A percentile compares a stretch with the other conserved stretches of the same genome.
Evolutionary conservation across 2,888 invertebrate genomes (phyloP).

Genomic region (Chesias legatella): DNA sequence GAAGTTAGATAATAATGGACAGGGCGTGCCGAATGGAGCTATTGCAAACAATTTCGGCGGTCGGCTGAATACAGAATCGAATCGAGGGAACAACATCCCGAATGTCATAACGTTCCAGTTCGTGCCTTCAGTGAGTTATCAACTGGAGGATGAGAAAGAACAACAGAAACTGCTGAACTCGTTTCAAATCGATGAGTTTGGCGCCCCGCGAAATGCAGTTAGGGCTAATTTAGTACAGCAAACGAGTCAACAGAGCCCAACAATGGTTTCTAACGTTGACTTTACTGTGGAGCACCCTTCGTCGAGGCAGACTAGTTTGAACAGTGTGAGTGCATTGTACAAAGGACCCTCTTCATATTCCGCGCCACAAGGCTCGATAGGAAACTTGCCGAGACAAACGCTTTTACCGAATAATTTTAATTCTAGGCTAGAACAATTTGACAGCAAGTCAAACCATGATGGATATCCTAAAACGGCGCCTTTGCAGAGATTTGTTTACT

Average conservation of each 20-base stretch:
- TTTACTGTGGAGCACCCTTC: conserved; percentile 49
- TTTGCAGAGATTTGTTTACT: conserved; percentile 47
- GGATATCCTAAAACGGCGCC: conserved; percentile 58
- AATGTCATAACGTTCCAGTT: conserved; percentile 52
- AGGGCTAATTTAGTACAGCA: conserved; percentile 32
- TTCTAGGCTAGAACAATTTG: conserved; percentile 60
- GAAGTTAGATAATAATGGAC: conserved; percentile 47
- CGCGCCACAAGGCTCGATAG: conserved; percentile 65
- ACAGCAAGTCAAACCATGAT: conserved; percentile 37
- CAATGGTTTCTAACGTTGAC: conserved; percentile 48
- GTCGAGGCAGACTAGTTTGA: conserved; percentile 37
- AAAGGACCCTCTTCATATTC: conserved; percentile 69
- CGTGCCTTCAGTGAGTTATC: conserved; percentile 62
- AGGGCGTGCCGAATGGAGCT: conserved; percentile 29
- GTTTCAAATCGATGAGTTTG: conserved; percentile 57
- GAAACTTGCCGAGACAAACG: conserved; percentile 47
- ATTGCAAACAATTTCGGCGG: conserved; percentile 20
- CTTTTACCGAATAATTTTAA: conserved; percentile 38
- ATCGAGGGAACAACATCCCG: conserved; percentile 31
- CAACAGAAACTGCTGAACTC: conserved; percentile 55
- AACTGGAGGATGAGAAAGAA: conserved; percentile 59
- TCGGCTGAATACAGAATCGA: conserved; percentile 16
- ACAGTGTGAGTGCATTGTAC: conserved; percentile 47
- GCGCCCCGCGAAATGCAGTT: conserved; percentile 42
- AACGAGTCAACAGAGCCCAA: conserved; percentile 35